phyloP scores from a whole-genome alignment of 2,888 invertebrate species.

The Yponomeuta evonymella region DNA sequence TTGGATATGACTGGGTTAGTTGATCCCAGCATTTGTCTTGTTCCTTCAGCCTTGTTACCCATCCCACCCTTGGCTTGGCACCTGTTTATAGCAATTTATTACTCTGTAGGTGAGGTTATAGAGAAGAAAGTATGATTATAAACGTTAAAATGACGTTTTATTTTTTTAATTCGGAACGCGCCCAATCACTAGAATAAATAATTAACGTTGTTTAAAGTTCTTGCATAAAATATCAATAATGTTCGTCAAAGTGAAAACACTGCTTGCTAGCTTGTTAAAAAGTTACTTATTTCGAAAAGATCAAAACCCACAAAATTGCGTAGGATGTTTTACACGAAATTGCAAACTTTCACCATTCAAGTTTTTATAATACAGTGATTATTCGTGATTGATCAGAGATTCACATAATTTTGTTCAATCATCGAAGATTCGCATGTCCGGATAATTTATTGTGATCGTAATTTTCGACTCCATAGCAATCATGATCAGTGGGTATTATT shows the following conservation, averaged over 20 bases:
- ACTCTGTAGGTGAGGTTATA: neutral
- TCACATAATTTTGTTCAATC: neutral
- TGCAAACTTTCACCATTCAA: neutral
- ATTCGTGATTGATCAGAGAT: neutral
- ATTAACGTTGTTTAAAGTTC: neutral
- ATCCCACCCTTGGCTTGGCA: neutral
- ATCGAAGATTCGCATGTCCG: neutral
- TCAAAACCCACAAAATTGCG: neutral
- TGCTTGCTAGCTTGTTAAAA: neutral
- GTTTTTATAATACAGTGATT: neutral
- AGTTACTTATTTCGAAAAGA: neutral
- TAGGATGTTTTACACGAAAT: neutral
- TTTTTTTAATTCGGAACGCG: neutral
- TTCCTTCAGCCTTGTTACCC: slow-evolving; percentile 1
- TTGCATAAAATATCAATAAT: neutral
- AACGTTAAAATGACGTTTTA: neutral
- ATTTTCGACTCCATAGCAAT: slow-evolving; percentile 5
- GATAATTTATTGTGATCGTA: neutral
- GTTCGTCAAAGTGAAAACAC: neutral
- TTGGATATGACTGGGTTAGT: slow-evolving; percentile 9
- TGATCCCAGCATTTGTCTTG: slow-evolving; percentile 17
- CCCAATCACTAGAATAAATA: neutral
- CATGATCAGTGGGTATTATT: neutral
- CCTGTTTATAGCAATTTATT: neutral
- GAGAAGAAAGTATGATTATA: neutral